phyloP scores from a whole-genome alignment of 2,888 invertebrate species.

The Drosophila affinis region DNA sequence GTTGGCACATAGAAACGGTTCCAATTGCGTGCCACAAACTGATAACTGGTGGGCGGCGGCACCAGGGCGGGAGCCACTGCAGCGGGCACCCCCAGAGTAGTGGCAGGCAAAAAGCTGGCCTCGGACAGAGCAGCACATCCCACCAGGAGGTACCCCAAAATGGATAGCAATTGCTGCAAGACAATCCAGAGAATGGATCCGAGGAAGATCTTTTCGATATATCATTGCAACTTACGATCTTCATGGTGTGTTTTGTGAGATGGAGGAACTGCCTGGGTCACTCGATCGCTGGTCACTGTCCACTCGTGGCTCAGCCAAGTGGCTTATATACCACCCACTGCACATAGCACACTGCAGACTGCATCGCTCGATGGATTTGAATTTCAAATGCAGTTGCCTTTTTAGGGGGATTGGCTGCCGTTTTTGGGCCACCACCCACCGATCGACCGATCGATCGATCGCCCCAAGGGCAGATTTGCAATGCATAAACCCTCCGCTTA shows the following conservation, averaged over 20 bases:
- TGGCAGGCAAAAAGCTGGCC: conserved; percentile 61
- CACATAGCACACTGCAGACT: background rate
- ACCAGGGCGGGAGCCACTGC: conserved; percentile 51
- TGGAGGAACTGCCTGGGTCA: conserved; percentile 23
- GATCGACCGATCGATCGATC: background rate
- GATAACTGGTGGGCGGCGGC: conserved; percentile 76
- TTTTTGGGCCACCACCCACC: conserved; percentile 31
- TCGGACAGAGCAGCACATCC: conserved; percentile 29
- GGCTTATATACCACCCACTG: conserved; percentile 53
- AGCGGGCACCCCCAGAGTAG: conserved; percentile 41
- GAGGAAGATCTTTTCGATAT: no score
- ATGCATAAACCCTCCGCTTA: conserved; percentile 36
- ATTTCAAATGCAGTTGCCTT: conserved; percentile 62
- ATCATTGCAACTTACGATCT: conserved; percentile 47
- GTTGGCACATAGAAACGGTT: conserved; percentile 73
- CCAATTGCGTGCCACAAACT: conserved; percentile 78
- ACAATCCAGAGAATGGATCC: no score
- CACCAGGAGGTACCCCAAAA: conserved; percentile 41
- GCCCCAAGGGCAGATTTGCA: conserved; percentile 62
- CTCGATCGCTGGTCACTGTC: conserved; percentile 48
- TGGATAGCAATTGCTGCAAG: conserved; percentile 19
- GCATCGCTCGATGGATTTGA: conserved; percentile 34
- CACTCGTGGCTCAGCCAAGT: background rate
- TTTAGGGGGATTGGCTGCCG: conserved; percentile 27
- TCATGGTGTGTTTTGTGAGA: conserved; percentile 41